Base-by-base conservation (phyloP, 2,888 invertebrate species). In the Philereme vetulata region DNA sequence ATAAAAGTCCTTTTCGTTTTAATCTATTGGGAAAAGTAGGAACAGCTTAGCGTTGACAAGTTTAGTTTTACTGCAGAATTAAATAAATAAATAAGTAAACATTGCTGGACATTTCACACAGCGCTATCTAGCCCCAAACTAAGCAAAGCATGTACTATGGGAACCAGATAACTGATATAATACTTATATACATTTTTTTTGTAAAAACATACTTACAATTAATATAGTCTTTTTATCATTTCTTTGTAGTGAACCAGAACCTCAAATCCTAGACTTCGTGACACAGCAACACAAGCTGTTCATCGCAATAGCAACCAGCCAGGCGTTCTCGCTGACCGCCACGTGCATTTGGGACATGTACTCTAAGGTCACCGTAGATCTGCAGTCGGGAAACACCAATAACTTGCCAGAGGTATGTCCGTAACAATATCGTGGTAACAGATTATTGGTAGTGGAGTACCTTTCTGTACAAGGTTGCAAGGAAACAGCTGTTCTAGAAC, bases 201-300 rank as follows among this genome's bases (percentile, higher is more conserved):
- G n/a, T n/a, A n/a, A n/a, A n/a, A n/a, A n/a, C n/a, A n/a, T n/a
- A n/a, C n/a, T n/a, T n/a, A n/a, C n/a, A n/a, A n/a, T n/a, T 21
- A 21, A 21, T 2, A 21, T 2, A 21, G 21, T 21, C 21, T 21
- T 21, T n/a, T 7, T 36, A 45, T 34, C 33, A 49, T 36, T 32
- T 40, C n/a, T 6, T 50, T 50, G 38, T 75, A 97, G 97, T 61
- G 94, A 94, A 69, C 95, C 95, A 0, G 98, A 98, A 82, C 95
- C 96, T 0, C 97, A 98, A 86, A 96, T 99, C 64, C 84, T 99
- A 61, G 98, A 99, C 76, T 99, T 96, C 77, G 95, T 97, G 59
- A 98, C 98, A 0, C 99, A 99, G 81, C 98, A 98, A 81, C 95
- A 97, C 75, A 98, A 98, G 84, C 82, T 99, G 32, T 96, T 99